Evolutionary conservation across 1,140 invertebrate genomes (phyloP).

Genomic region (Lepidotrigona ventralis): DNA sequence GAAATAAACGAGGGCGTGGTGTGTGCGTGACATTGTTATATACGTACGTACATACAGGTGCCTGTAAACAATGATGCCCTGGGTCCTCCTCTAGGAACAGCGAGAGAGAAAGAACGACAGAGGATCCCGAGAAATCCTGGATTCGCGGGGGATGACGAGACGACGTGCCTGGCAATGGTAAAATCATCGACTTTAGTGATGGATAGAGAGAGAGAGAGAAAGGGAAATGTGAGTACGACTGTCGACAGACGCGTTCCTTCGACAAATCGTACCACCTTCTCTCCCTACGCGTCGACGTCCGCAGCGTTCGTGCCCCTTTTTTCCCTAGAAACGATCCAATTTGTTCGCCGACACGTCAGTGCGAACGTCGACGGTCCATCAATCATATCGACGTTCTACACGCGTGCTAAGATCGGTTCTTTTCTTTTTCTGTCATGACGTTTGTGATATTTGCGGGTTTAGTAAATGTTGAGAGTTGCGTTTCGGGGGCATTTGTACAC

Average conservation of each 20-base stretch:
- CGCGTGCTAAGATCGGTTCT: neutral
- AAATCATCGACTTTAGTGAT: slow-evolving; percentile 63
- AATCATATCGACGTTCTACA: slow-evolving; percentile 49
- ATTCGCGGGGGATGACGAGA: slow-evolving; percentile 38
- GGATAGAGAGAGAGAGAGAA: neutral
- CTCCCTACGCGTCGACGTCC: slow-evolving; percentile 9
- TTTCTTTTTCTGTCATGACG: neutral
- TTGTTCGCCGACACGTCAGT: slow-evolving; percentile 65
- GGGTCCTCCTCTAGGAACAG: slow-evolving; percentile 7
- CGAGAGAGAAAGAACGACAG: slow-evolving; percentile 4
- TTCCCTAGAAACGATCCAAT: slow-evolving; percentile 54
- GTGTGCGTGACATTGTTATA: slow-evolving; percentile 79
- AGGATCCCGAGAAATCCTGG: slow-evolving; percentile 54
- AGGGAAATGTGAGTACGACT: neutral
- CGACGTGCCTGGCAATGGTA: slow-evolving; percentile 64
- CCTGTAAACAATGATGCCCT: slow-evolving; percentile 55
- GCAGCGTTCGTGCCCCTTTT: neutral
- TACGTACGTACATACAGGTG: slow-evolving; percentile 72
- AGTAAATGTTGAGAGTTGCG: neutral
- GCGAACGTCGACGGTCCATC: slow-evolving; percentile 42
- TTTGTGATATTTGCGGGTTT: neutral
- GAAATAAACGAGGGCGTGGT: slow-evolving; percentile 78
- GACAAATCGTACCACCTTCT: slow-evolving; percentile 68
- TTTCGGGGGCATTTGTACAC: neutral
- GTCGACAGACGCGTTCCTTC: slow-evolving; percentile 67